Conservation (phyloP, 2,113 vertebrate genomes). For the Petrocephalus zakoni region DNA sequence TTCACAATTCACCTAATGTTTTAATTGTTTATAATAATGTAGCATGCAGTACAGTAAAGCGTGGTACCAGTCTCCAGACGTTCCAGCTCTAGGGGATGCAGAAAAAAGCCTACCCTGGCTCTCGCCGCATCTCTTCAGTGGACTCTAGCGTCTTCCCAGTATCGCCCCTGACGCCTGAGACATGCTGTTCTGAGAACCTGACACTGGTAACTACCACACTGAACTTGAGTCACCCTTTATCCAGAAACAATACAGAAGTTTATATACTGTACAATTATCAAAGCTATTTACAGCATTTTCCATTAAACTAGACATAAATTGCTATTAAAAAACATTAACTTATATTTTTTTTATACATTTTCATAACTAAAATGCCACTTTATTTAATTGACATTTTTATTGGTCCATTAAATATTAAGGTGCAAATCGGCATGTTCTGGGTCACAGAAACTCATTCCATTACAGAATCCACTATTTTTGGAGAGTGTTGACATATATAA, state of each 20-base stretch:
- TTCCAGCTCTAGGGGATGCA: not conserved
- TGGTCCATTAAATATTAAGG: not conserved
- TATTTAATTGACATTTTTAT: not conserved
- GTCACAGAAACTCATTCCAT: not conserved
- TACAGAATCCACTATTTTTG: not conserved
- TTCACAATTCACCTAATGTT: not conserved
- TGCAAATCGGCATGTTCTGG: not conserved
- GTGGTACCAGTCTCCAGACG: not conserved
- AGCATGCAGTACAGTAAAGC: not conserved
- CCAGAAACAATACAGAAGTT: not conserved
- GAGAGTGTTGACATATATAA: not conserved
- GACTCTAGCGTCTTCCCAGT: not conserved
- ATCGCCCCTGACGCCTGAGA: not conserved
- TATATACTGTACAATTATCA: not conserved
- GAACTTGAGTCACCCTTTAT: not conserved
- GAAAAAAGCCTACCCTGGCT: not conserved
- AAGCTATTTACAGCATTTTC: not conserved
- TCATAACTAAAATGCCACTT: not conserved
- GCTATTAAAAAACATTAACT: not conserved
- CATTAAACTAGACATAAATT: not conserved
- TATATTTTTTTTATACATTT: not conserved
- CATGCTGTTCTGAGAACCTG: not conserved
- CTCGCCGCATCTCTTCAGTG: not conserved
- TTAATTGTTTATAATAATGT: not conserved
- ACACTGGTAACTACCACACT: not conserved